Conservation (phyloP, 2,797 vertebrate species). For the Siniperca scherzeri region DNA sequence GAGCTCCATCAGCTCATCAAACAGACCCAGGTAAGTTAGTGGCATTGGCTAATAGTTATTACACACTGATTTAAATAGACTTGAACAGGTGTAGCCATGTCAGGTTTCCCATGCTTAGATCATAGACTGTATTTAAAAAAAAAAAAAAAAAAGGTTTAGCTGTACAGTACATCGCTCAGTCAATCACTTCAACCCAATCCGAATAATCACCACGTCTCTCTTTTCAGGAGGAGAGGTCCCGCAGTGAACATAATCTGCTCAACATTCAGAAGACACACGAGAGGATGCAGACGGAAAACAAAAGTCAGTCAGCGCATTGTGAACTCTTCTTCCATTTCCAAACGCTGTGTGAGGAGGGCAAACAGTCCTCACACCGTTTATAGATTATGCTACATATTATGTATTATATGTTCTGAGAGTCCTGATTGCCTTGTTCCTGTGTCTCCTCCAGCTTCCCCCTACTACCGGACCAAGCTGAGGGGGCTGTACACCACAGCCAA, state of each 20-base stretch:
- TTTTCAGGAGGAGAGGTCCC: slow-evolving; percentile 90
- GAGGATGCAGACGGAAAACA: slow-evolving; percentile 96
- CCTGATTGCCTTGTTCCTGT: neutral
- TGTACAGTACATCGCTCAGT: neutral
- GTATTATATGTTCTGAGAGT: neutral
- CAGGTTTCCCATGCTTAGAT: neutral
- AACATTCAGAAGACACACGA: slow-evolving; percentile 97
- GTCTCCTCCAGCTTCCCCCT: slow-evolving; percentile 88
- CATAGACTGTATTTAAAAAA: too few relatives aligned
- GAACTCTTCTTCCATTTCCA: neutral
- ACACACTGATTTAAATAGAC: too few relatives aligned
- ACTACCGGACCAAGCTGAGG: slow-evolving; percentile 93
- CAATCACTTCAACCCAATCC: neutral
- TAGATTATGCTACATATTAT: neutral
- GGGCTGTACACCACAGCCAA: slow-evolving; percentile 95
- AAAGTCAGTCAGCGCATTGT: slow-evolving; percentile 82
- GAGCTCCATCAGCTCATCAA: slow-evolving; percentile 95
- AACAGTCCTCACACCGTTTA: neutral
- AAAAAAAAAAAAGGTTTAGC: too few relatives aligned
- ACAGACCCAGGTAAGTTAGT: slow-evolving; percentile 89
- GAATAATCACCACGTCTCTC: neutral
- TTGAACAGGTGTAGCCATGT: neutral
- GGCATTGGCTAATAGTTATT: neutral
- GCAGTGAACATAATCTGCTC: slow-evolving; percentile 95
- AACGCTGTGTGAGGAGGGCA: neutral